Conservation (phyloP, 2,888 invertebrate species). For the Dichetophora obliterata region DNA sequence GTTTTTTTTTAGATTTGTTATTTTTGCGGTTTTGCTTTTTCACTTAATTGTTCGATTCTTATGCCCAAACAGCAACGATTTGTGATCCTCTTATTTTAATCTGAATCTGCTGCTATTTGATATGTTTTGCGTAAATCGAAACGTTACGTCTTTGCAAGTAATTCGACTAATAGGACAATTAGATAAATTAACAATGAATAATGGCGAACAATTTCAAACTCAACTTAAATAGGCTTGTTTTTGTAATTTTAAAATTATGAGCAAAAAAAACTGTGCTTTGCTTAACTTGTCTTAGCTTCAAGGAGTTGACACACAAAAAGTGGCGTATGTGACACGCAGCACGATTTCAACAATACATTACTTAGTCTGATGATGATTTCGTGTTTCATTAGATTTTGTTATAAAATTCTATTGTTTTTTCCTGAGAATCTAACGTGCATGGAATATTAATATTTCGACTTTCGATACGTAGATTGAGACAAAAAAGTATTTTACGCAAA, state of each 20-base stretch:
- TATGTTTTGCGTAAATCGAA: background rate
- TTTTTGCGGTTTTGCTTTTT: slow-evolving; percentile 8
- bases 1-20: background rate
- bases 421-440: slow-evolving; percentile 22
- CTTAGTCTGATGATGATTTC: background rate
- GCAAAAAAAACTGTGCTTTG: too few species aligned
- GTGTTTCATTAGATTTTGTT: slow-evolving; percentile 2
- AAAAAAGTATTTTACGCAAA: too few species aligned
- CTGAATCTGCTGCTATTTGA: background rate
- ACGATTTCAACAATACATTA: slow-evolving; percentile 27
- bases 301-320: background rate
- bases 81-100: background rate
- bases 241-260: too few species aligned
- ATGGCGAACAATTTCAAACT: background rate
- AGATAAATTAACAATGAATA: too few species aligned
- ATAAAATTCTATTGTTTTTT: background rate
- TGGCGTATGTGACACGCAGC: slow-evolving; percentile 27
- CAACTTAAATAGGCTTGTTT: background rate
- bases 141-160: background rate
- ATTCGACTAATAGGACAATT: too few species aligned
- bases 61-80: background rate
- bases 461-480: too few species aligned
- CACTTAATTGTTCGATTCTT: background rate
- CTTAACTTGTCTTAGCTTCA: too few species aligned
- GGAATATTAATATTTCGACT: slow-evolving; percentile 10